A percentile compares a stretch with the other conserved stretches of the same genome.
Conservation (phyloP, 1,140 invertebrate species). For the Sinonovacula constricta region DNA sequence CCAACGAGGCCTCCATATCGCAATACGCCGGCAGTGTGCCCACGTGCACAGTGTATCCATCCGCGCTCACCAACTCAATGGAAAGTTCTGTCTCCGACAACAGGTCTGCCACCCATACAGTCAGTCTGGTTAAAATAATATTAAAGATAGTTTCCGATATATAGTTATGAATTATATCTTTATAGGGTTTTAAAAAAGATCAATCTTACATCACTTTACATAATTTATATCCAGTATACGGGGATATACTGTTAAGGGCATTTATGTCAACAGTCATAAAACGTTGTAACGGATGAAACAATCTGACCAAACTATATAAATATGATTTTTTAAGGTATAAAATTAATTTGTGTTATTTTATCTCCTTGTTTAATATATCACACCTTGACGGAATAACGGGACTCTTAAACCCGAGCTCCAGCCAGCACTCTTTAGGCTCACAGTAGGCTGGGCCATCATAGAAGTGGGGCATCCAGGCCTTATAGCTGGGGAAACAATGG, state of each 20-base stretch:
- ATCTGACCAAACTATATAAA: too few species aligned
- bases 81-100: conserved; percentile 13
- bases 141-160: too few species aligned
- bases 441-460: conserved; percentile 36
- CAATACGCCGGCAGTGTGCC: conserved; percentile 32
- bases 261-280: too few species aligned
- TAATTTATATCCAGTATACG: too few species aligned
- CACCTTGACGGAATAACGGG: conserved; percentile 61
- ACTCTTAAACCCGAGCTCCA: conserved; percentile 57
- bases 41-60: not conserved
- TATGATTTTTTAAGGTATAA: too few species aligned
- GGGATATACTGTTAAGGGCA: too few species aligned
- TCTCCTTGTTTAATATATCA: too few species aligned
- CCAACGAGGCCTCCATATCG: conserved; percentile 30
- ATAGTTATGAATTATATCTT: too few species aligned
- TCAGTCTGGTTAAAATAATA: conserved; percentile 20
- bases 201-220: too few species aligned
- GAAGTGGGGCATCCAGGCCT: conserved; percentile 59
- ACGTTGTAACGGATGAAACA: too few species aligned
- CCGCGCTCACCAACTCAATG: conserved; percentile 9
- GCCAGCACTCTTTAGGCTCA: conserved; percentile 54
- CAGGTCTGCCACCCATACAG: conserved; percentile 27
- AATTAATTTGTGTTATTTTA: too few species aligned
- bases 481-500: conserved; percentile 54
- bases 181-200: too few species aligned